Evolutionary conservation across 1,140 invertebrate species (phyloP), one percentile per base, ranked within the genome.

Genomic region (Drosophila paulistorum): DNA sequence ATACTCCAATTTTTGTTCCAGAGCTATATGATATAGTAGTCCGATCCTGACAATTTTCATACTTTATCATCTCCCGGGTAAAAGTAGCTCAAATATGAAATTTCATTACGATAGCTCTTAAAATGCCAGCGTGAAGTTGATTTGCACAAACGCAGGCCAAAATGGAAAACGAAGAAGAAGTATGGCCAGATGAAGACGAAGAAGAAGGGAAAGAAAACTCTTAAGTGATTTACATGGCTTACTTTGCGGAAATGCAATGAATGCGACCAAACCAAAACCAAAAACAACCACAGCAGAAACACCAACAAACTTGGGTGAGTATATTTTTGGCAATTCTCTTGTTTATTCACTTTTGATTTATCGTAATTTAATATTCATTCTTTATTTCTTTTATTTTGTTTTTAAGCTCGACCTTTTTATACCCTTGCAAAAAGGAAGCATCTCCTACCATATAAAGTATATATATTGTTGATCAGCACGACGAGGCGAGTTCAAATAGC

Each of bases 141-240:
- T n/a, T n/a, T n/a, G n/a, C n/a, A n/a, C n/a, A 48, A 48, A 20
- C 45, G 45, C 45, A 48, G 45, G 17, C 45, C 3, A 48, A 48
- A 20, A 48, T 20, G 17, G 45, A 48, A 48, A 48, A 20, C 17
- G 17, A 48, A 48, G 7, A 48, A 13, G 37, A 39, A 39, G 37
- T 39, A 48, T 9, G 45, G 17, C 20, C 45, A 48, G 7, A 17
- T 0, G 33, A 35, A 7, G 33, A 7, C 33, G 14, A 17, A 65
- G 13, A 41, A 30, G 20, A n/a, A n/a, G 23, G 37, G 13, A 68
- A 63, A 41, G 58, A 55, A 60, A 82, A 81, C 72, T 82, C 79
- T 77, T 83, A 80, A 87, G 76, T 87, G 79, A 86, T 86, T 86
- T 89, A 87, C 83, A 89, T 83, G 84, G 70, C 79, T 82, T 77